Conservation (phyloP, 1,140 invertebrate genomes). For the Sipha flava region DNA sequence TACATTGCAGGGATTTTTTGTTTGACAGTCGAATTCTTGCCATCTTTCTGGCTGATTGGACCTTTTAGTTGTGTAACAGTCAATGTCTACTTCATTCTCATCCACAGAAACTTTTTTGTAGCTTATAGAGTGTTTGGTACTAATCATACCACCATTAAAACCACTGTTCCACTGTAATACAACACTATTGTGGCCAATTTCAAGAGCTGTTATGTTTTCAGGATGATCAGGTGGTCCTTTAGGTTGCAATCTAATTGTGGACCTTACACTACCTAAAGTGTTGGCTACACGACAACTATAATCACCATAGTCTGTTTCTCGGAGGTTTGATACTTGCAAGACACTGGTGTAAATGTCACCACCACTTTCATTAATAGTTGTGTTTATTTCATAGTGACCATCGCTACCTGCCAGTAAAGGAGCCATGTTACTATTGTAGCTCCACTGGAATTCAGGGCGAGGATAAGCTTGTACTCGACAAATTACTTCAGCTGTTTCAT, state of each 20-base stretch:
- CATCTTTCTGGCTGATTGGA: slow-evolving; percentile 51
- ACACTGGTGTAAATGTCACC: slow-evolving; percentile 74
- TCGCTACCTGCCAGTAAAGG: slow-evolving; percentile 66
- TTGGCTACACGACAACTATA: slow-evolving; percentile 78
- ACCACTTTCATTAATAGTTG: slow-evolving; percentile 62
- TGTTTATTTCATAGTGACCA: slow-evolving; percentile 75
- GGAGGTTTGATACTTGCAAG: slow-evolving; percentile 62
- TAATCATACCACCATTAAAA: slow-evolving; percentile 77
- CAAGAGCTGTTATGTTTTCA: slow-evolving; percentile 56
- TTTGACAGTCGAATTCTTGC: slow-evolving; percentile 73
- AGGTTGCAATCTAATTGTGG: slow-evolving; percentile 68
- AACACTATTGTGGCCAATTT: slow-evolving; percentile 65
- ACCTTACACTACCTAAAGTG: slow-evolving; percentile 61
- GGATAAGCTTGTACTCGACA: slow-evolving; percentile 87
- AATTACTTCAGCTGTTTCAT: slow-evolving; percentile 72
- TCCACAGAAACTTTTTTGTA: slow-evolving; percentile 49
- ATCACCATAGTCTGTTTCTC: slow-evolving; percentile 74
- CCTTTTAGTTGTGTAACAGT: slow-evolving; percentile 46
- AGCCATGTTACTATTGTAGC: slow-evolving; percentile 60
- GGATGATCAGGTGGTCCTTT: slow-evolving; percentile 79
- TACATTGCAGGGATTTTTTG: slow-evolving; percentile 78
- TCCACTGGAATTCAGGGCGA: slow-evolving; percentile 86
- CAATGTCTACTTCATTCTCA: slow-evolving; percentile 40
- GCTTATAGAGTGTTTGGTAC: slow-evolving; percentile 72
- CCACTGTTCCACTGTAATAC: slow-evolving; percentile 74